A percentile compares a stretch with the other conserved stretches of the same genome.
These are phyloP conservation scores for Elanoides forficatus DNA, from an alignment of 2,113 vertebrate genomes.

Conservation along the genomic window DNA sequence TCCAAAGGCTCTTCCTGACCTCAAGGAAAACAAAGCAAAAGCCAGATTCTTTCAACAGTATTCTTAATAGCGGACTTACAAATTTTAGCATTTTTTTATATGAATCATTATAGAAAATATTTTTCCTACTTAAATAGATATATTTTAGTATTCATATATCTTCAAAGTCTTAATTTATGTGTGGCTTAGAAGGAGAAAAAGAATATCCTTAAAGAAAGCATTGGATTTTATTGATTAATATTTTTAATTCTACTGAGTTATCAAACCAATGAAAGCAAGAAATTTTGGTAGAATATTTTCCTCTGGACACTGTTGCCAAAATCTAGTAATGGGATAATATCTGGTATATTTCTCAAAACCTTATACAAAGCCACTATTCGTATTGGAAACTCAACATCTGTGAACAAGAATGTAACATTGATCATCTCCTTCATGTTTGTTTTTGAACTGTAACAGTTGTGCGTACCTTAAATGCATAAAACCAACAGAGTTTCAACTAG, in stretches of 20 bases:
- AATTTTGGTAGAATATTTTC: background rate
- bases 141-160: background rate
- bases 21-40: background rate
- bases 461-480: background rate
- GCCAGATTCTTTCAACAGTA: background rate
- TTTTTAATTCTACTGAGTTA: background rate
- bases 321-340: background rate
- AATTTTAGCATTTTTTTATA: background rate
- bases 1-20: background rate
- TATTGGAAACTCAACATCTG: background rate
- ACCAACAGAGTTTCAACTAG: background rate
- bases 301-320: background rate
- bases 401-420: background rate
- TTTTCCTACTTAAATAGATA: background rate
- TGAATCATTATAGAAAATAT: background rate
- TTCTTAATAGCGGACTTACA: background rate
- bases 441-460: background rate
- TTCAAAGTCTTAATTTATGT: background rate
- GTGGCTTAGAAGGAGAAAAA: background rate
- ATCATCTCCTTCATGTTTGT: background rate
- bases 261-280: background rate
- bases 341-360: background rate
- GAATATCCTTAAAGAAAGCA: background rate
- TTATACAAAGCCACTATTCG: background rate
- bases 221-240: background rate